Base-by-base conservation (phyloP, 2,113 vertebrate species). In the Platichthys flesus region DNA sequence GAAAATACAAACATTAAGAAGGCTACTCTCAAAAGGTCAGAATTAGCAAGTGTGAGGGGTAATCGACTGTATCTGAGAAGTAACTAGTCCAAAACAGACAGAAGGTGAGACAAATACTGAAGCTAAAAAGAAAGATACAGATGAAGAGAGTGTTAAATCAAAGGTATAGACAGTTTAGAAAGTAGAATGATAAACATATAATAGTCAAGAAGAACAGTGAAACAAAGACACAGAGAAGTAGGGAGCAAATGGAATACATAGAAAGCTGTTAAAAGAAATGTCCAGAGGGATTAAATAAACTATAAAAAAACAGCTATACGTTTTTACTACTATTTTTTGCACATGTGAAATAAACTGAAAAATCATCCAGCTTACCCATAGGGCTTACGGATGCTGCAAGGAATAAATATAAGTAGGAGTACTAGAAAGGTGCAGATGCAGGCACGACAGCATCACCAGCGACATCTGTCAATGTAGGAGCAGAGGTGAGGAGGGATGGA, bases 1-100 rank as follows among this genome's bases (percentile, higher is more conserved):
- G 45, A 76, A 87, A 85, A 90, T 67, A 59, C 42, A 75, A 85
- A 80, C 66, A 81, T 71, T 21, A 79, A 77, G 74, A 26, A 70
- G 24, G 81, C 56, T 75, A n/a, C 28, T 70, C 23, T 55, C 10
- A 57, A 71, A 79, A 85, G 74, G 86, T 84, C 60, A 79, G 45
- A 18, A 63, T 83, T 74, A 85, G 63, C 70, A 74, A 79, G 69
- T 49, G 21, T 45, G 51, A 71, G 55, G 26, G 59, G 31, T 20
- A 62, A 4, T 21, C 31, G 21, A 14, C 20, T 8, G 8, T 0
- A 37, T 37, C 35, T 8, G 5, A 51, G 40, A 51, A 1, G 18
- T 28, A 80, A 64, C 73, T 12, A 40, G 63, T 4, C 24, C 10
- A 20, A 31, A 67, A 56, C 9, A 58, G 10, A 42, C 40, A 42